phyloP scores from a whole-genome alignment of 2,888 invertebrate genomes.

The Sinelater perroti region DNA sequence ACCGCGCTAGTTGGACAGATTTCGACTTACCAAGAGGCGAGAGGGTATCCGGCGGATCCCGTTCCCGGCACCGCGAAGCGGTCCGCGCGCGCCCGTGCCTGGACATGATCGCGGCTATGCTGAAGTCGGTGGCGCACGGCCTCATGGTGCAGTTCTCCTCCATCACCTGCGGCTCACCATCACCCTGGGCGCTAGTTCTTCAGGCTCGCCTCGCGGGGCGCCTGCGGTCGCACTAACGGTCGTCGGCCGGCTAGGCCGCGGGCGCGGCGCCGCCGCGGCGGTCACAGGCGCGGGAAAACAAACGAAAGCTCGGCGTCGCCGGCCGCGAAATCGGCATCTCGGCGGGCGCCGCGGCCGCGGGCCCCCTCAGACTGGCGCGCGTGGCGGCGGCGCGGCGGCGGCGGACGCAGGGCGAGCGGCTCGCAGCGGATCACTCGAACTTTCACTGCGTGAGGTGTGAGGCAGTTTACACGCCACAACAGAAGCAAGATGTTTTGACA shows the following conservation, averaged over 20 bases:
- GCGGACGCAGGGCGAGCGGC: too few relatives aligned
- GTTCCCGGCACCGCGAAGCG: constrained; percentile 65
- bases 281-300: constrained; percentile 20
- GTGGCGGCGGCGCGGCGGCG: too few relatives aligned
- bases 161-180: constrained; percentile 59
- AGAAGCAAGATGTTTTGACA: constrained; percentile 61
- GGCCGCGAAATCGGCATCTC: constrained; percentile 31
- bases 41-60: constrained; percentile 55
- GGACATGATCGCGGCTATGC: constrained; percentile 95
- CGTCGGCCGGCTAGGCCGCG: too few relatives aligned
- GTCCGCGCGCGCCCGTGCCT: constrained; percentile 69
- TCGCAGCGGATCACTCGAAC: constrained; percentile 40
- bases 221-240: too few relatives aligned
- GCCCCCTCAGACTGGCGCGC: constrained; percentile 32
- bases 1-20: not conserved
- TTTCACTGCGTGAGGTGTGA: constrained; percentile 43
- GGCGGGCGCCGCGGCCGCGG: constrained; percentile 22
- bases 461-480: constrained; percentile 46
- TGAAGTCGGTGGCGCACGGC: constrained; percentile 93
- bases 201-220: too few relatives aligned
- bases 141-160: constrained; percentile 75
- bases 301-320: constrained; percentile 21
- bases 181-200: too few relatives aligned
- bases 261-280: too few relatives aligned
- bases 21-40: constrained; percentile 58